Evolutionary conservation across 2,797 vertebrate genomes (phyloP).

Genomic region (Pseudomugil gertrudae): DNA sequence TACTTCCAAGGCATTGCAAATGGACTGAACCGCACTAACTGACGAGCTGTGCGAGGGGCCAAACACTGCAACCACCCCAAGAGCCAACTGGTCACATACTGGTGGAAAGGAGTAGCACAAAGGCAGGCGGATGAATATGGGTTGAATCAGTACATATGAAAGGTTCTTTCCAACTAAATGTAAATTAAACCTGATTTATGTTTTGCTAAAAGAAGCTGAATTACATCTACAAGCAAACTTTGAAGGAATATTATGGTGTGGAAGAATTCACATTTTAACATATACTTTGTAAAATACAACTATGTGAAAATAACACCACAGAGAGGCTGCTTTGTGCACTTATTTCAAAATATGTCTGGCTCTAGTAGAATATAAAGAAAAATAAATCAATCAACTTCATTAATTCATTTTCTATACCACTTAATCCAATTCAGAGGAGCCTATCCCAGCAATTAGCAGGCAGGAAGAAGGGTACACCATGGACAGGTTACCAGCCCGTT

Average conservation of each 20-base stretch:
- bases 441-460: too few relatives aligned
- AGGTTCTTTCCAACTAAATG: not conserved
- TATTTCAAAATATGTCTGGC: not conserved
- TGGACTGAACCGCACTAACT: slow-evolving; percentile 95
- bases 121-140: not conserved
- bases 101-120: slow-evolving; percentile 20
- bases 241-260: not conserved
- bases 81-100: slow-evolving; percentile 96
- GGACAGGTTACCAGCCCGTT: too few relatives aligned
- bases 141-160: not conserved
- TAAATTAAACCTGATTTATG: not conserved
- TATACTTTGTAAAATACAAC: not conserved
- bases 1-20: slow-evolving; percentile 96
- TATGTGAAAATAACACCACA: not conserved
- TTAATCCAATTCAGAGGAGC: too few relatives aligned
- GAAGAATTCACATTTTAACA: not conserved
- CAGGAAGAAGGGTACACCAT: too few relatives aligned
- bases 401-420: too few relatives aligned
- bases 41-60: slow-evolving; percentile 96
- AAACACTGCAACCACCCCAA: slow-evolving; percentile 94
- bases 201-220: not conserved
- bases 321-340: not conserved
- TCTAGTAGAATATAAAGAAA: not conserved
- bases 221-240: not conserved
- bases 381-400: not conserved